Evolutionary conservation across 2,888 invertebrate species (phyloP).

Genomic region (Chrysopilus asiliformis): DNA sequence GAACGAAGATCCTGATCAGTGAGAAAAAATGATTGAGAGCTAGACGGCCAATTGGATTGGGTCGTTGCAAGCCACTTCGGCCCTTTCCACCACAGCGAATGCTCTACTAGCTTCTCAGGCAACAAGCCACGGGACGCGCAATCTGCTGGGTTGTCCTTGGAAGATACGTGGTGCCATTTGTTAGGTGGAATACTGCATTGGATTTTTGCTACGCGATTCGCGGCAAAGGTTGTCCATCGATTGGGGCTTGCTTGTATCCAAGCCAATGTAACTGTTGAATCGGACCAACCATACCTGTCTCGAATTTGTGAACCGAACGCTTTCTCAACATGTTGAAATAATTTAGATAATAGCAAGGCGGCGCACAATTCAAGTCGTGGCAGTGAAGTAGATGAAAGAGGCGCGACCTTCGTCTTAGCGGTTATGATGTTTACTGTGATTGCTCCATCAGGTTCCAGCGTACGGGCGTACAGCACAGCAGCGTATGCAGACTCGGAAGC

Average conservation of each 20-base stretch:
- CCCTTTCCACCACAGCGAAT: conserved; percentile 1
- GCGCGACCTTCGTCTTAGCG: not conserved
- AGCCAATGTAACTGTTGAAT: no score
- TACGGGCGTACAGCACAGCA: not conserved
- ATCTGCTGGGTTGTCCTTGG: conserved; percentile 2
- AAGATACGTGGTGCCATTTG: conserved; percentile 1
- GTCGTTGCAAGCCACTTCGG: not conserved
- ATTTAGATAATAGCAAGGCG: not conserved
- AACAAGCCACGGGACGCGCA: conserved; percentile 2
- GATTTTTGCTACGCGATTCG: conserved; percentile 1
- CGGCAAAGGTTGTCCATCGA: not conserved
- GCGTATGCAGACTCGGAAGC: not conserved
- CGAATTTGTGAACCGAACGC: not conserved
- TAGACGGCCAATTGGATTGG: not conserved
- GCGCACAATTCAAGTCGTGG: not conserved
- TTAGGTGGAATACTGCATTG: not conserved
- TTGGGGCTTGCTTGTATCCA: no score
- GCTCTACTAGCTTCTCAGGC: not conserved
- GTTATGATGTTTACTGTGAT: not conserved
- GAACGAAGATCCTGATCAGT: no score
- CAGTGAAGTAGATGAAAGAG: no score
- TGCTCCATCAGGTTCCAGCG: not conserved
- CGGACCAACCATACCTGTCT: no score
- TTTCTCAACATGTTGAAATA: conserved; percentile 1
- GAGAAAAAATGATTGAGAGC: not conserved